phyloP scores from a whole-genome alignment of 2,113 vertebrate species.

The Otocyon megalotis region DNA sequence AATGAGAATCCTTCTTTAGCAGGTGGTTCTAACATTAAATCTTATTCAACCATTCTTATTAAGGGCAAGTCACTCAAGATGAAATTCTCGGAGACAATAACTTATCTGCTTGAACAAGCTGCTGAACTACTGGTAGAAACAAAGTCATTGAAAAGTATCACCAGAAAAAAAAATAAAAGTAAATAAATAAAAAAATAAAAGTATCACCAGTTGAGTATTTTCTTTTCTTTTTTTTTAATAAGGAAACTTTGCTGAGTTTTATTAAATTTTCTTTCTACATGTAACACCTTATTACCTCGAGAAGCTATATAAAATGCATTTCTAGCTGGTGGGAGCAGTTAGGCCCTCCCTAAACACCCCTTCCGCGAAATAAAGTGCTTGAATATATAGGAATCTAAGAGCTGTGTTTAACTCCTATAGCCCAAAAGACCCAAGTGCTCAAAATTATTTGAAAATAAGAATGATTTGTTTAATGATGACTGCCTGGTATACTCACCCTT shows the following conservation, averaged over 20 bases:
- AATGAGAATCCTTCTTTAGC: not conserved
- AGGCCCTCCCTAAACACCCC: not conserved
- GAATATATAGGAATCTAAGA: not conserved
- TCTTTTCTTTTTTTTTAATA: not conserved
- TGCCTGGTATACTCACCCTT: not conserved
- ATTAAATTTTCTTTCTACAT: slow-evolving; percentile 19
- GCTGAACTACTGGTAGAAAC: not conserved
- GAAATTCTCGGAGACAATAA: slow-evolving; percentile 5
- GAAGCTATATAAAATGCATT: not conserved
- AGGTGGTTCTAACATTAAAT: not conserved
- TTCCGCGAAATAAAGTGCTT: not conserved
- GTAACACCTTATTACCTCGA: not conserved
- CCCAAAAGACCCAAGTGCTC: not conserved
- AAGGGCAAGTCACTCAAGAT: not conserved
- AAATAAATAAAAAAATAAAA: not conserved
- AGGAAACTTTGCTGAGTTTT: slow-evolving; percentile 2
- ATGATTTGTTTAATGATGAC: not conserved
- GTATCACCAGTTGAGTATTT: not conserved
- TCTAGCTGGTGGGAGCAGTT: not conserved
- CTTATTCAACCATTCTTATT: not conserved
- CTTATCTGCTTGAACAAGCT: not conserved
- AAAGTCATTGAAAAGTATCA: slow-evolving; percentile 33
- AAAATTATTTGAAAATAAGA: not conserved
- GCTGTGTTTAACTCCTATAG: not conserved
- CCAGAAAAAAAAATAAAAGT: not conserved